Base-by-base conservation (phyloP, 2,113 vertebrate species). In the Psittacara wagleri region DNA sequence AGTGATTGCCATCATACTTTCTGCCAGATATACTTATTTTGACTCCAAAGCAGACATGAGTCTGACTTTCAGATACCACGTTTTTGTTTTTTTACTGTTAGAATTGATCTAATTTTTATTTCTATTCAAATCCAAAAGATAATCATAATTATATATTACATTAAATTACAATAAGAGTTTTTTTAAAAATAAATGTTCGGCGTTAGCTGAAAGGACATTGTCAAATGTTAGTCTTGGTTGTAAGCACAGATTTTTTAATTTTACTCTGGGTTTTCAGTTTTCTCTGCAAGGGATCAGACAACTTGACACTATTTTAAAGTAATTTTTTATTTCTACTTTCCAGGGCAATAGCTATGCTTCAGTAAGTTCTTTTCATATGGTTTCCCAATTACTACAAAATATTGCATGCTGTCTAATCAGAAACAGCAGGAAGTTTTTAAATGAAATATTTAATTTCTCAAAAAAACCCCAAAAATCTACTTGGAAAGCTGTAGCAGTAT, bases 361-460 rank as follows among this genome's bases (percentile, higher is more conserved):
- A 88, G 13, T 64, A 88, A 84, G 17, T 62, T 79, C 16, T 78
- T 83, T 88, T 77, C 25, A 57, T 89, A 17, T 57, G 62, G 72
- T 88, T 95, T 93, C 86, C 41, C 39, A 90, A 52, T 73, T 89
- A 72, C 27, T 89, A 57, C 8, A 23, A 92, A 87, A 89, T 61
- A 62, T 49, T 79, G 27, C 22, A 17, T 0, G 2, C 41, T 66
- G 66, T 52, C 43, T 87, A 87, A 82, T 79, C 35, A 52, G 35
- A 64, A 95, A 72, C 35, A 79, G 43, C 77, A 12, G 18, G 39
- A 5, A 0, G 4, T 39, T 69, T 75, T 33, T 20, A 43, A 83
- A 86, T 72, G 25, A 86, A 92, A 51, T 66, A 64, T 49, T 89
- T 82, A 69, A 44, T n/a, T 73, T 76, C n/a, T 92, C 39, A 82